These are phyloP conservation scores for Molossus molossus DNA, from an alignment of 2,797 vertebrate genomes.

Conservation along the genomic window DNA sequence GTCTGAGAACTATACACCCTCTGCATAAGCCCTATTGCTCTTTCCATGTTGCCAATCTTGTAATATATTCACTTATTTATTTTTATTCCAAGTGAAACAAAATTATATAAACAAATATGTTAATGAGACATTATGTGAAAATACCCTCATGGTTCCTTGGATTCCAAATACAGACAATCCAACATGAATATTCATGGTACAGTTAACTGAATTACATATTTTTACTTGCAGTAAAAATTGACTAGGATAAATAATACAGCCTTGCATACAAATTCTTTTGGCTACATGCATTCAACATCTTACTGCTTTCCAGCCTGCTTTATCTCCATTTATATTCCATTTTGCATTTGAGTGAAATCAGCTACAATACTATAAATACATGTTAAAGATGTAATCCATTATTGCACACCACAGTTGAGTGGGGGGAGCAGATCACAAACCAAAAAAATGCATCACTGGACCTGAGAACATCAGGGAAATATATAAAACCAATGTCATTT, in stretches of 20 bases:
- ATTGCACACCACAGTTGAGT: background rate
- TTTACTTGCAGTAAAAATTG: conserved; percentile 79
- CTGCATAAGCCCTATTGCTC: background rate
- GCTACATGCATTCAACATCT: conserved; percentile 61
- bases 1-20: background rate
- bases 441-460: background rate
- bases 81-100: conserved; percentile 74
- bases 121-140: conserved; percentile 78
- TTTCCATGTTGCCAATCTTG: conserved; percentile 8
- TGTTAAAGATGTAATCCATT: conserved; percentile 24
- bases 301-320: conserved; percentile 35
- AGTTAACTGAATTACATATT: conserved; percentile 75
- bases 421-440: background rate
- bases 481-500: background rate
- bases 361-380: conserved; percentile 33
- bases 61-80: conserved; percentile 76
- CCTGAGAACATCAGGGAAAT: background rate
- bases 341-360: conserved; percentile 68
- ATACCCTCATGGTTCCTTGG: conserved; percentile 72
- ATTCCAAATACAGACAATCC: conserved; percentile 77
- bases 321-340: conserved; percentile 51
- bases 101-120: conserved; percentile 83
- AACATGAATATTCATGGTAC: conserved; percentile 81
- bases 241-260: conserved; percentile 73
- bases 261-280: conserved; percentile 75